phyloP scores from a whole-genome alignment of 2,113 vertebrate species.

The Calidris pugnax region DNA sequence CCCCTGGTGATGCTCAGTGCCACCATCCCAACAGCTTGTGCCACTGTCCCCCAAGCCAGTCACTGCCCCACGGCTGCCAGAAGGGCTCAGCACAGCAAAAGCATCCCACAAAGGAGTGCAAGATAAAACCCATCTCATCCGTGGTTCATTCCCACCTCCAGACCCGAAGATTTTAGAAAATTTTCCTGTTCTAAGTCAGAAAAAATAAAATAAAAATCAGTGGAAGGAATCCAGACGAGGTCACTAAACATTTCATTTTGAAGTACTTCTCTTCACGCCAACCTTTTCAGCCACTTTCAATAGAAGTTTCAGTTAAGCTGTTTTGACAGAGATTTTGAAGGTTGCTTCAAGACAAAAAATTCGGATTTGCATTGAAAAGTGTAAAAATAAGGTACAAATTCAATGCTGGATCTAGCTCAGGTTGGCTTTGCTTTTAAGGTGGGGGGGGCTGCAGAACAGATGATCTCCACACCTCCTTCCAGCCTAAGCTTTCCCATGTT shows the following conservation, averaged over 20 bases:
- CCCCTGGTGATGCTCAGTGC: rapidly evolving
- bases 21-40: neutral
- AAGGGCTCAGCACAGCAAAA: neutral
- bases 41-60: neutral
- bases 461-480: neutral
- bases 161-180: neutral
- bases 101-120: neutral
- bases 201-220: neutral
- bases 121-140: neutral
- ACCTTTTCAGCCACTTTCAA: neutral
- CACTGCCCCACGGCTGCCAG: neutral
- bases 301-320: neutral
- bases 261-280: neutral
- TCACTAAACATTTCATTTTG: neutral
- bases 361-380: neutral
- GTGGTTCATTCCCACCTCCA: neutral
- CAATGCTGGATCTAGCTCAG: neutral
- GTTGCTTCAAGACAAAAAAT: neutral
- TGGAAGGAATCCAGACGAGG: neutral
- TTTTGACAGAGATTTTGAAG: conserved; percentile 24
- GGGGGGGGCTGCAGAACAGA: neutral
- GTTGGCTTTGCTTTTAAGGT: neutral
- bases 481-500: neutral
- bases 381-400: neutral
- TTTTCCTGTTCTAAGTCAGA: neutral